Evolutionary conservation across 2,888 invertebrate species (phyloP), one percentile per base, ranked within the genome.

Genomic region (Tanypteryx hageni): DNA sequence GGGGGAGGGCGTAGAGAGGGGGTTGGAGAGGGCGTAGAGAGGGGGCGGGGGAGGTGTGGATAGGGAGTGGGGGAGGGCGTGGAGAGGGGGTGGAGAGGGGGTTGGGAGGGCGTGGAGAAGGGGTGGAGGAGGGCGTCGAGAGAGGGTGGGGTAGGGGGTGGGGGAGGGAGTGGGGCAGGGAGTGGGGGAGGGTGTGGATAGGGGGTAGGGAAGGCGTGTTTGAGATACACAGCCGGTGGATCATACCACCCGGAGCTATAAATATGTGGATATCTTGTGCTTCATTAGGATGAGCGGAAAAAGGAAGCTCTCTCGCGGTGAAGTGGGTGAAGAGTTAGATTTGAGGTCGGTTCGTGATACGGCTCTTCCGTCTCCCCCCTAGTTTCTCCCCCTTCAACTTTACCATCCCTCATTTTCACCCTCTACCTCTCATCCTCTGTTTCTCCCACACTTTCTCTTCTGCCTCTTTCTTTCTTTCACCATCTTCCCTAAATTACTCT

Each of bases 201-300:
- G 31, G 83, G 44, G 44, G 5, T 44, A 5, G 44, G 44, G 3
- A 5, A 0, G 13, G 89, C 0, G 59, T 31, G 18, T 13, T 61
- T 10, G 61, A 68, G 68, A 89, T 89, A 89, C 64, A n/a, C 22
- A 31, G 68, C 61, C 64, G 31, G 16, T 18, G 89, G 89, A 89
- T 89, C 64, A 44, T 18, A 64, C 44, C 64, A 44, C 61, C 18
- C 68, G 64, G 31, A 64, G 89, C 64, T 64, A 61, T 86, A 61
- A 86, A 86, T 86, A 89, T 89, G n/a, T 18, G 64, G 44, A 31
- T 68, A 68, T 89, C 68, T 64, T 27, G 89, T n/a, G 44, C 64
- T 68, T 64, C 56, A 89, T 68, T 68, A 89, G 44, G 64, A 44
- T 68, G 18, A 64, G 44, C 89, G 89, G 64, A 64, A 68, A 68